Evolutionary conservation across 2,888 invertebrate genomes (phyloP).

Genomic region (Harmothoe impar): DNA sequence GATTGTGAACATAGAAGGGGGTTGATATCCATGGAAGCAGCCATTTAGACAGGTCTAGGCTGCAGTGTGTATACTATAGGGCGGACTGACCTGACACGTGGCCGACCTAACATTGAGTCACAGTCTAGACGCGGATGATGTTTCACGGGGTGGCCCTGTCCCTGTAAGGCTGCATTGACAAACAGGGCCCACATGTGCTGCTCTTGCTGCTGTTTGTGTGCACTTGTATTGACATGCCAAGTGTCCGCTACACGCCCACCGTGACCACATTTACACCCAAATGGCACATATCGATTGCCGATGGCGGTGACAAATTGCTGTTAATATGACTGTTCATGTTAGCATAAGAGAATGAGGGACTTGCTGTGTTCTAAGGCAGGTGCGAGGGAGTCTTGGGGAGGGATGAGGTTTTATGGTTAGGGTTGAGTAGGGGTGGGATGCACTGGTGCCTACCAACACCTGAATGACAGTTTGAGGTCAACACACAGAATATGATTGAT

Average conservation of each 20-base stretch:
- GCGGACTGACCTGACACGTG: constrained; percentile 6
- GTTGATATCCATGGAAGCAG: no score
- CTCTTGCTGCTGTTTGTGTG: neutral
- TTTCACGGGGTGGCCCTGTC: neutral
- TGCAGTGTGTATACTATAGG: constrained; percentile 13
- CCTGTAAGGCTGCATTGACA: neutral
- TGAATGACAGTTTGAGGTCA: neutral
- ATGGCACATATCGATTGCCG: constrained; percentile 53
- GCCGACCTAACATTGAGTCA: constrained; percentile 20
- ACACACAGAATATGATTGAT: neutral
- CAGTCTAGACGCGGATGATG: neutral
- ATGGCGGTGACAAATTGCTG: neutral
- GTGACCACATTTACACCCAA: constrained; percentile 6
- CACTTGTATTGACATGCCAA: constrained; percentile 41
- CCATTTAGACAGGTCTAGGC: neutral
- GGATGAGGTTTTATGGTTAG: neutral
- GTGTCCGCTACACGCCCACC: neutral
- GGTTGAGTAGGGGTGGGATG: neutral
- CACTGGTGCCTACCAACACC: neutral
- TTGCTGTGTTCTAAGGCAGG: constrained; percentile 1
- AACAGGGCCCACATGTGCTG: constrained; percentile 13
- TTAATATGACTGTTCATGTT: constrained; percentile 41
- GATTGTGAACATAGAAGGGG: no score
- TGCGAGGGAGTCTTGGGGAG: constrained; percentile 9
- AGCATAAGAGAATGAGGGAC: neutral